Conservation (phyloP, 2,888 invertebrate species). For the Holacanthella duospinosa region DNA sequence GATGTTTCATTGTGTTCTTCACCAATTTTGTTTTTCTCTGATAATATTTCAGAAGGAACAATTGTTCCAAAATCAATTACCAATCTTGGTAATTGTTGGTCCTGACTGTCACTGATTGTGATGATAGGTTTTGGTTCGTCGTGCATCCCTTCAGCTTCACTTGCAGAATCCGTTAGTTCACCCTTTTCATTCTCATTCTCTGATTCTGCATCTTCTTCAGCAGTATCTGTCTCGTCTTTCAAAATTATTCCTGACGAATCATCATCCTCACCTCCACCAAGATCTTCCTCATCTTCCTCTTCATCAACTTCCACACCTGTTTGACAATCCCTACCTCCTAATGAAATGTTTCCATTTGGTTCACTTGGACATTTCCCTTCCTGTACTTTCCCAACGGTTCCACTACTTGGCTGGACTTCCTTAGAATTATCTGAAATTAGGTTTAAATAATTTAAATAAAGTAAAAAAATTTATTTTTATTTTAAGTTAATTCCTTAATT, state of each 20-base stretch:
- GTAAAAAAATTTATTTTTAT: too few relatives aligned
- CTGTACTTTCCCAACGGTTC: too few relatives aligned
- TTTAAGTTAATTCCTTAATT: too few relatives aligned
- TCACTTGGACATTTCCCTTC: background rate
- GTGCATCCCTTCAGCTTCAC: background rate
- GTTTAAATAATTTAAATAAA: too few relatives aligned
- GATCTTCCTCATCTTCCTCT: background rate
- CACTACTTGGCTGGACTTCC: too few relatives aligned
- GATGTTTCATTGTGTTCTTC: background rate
- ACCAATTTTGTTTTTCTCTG: background rate
- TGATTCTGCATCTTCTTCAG: background rate
- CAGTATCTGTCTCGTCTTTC: background rate
- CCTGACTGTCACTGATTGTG: conserved; percentile 1
- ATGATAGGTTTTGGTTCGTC: background rate
- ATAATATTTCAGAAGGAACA: background rate
- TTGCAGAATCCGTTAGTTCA: background rate
- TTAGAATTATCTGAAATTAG: too few relatives aligned
- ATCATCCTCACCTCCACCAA: background rate
- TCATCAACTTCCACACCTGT: background rate
- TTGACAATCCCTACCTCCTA: background rate
- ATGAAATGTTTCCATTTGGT: background rate
- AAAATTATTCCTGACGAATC: background rate
- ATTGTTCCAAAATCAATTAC: background rate
- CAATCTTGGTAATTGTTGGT: background rate
- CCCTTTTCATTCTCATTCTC: too few relatives aligned